Percentiles rank a stretch among this genome's conserved stretches.
Evolutionary conservation across 1,140 invertebrate genomes (phyloP).

Genomic region (Wiebesia pumilae): DNA sequence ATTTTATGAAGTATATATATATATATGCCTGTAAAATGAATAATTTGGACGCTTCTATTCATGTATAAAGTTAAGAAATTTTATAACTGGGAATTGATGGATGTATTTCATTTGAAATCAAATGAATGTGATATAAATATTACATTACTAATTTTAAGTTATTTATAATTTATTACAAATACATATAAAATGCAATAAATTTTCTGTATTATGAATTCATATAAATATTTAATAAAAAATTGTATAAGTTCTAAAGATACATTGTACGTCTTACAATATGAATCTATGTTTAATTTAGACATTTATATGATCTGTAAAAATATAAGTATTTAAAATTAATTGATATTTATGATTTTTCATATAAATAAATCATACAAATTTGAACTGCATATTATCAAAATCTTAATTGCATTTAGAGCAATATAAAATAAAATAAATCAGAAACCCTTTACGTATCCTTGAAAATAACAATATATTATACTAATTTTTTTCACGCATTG

Average conservation of each 20-base stretch:
- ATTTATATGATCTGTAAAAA: not conserved
- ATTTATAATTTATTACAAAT: not conserved
- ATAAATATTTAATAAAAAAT: not conserved
- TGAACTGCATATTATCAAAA: not conserved
- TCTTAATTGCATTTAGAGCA: not conserved
- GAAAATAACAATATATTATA: not conserved
- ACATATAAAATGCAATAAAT: slow-evolving; percentile 6
- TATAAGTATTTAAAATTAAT: not conserved
- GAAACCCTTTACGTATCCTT: not conserved
- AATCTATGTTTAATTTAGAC: not conserved
- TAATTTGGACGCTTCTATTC: not conserved
- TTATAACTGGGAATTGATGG: not conserved
- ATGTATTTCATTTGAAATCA: slow-evolving; percentile 13
- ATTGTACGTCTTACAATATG: not conserved
- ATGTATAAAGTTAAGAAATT: not conserved
- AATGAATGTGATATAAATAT: slow-evolving; percentile 37
- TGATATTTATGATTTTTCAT: not conserved
- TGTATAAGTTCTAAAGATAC: not conserved
- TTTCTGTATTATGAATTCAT: not conserved
- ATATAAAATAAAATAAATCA: not conserved
- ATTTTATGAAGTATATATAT: no score
- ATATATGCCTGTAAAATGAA: not conserved
- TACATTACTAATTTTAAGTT: slow-evolving; percentile 6
- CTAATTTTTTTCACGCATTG: no score
- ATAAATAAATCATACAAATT: not conserved